Evolutionary conservation across 2,113 vertebrate genomes (phyloP), one percentile per base, ranked within the genome.

Genomic region (Toxotes jaculatrix): DNA sequence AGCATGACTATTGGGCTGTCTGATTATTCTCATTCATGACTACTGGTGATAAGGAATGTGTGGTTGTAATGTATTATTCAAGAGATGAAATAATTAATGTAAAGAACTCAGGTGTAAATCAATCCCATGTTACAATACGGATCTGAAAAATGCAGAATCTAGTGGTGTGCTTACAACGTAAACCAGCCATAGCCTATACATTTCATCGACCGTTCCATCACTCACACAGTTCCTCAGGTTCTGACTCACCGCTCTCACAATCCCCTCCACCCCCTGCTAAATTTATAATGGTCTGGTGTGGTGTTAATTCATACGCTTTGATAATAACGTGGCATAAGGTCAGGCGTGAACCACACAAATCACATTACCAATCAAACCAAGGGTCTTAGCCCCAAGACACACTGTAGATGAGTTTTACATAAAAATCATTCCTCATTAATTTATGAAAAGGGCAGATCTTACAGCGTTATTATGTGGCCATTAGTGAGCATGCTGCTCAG

Each of bases 371-470:
- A 89, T 81, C 55, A 88, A 87, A 85, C 82, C 57, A 75, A 36
- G 76, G 71, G 83, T 71, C 72, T 60, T 65, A 36, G 66, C 83
- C 79, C 53, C 74, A 4, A 77, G 87, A 88, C 77, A 83, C 66
- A 81, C 42, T 74, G 86, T 53, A 74, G 75, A 88, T 79, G 51
- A 83, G 77, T 82, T 85, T 85, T 82, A 81, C 72, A 74, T 87
- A 71, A 56, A 61, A 84, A 57, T 61, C 31, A 83, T 79, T 79
- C 71, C 64, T 83, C 82, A 88, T 90, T 90, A 87, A 88, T 85
- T 79, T 73, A 63, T 82, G 88, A 78, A 91, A 91, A 93, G 92
- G 90, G 64, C 90, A 91, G 66, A 27, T 84, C 55, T 72, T 76
- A 81, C 82, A 82, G 61, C 73, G 77, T 32, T 19, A 84, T 85